phyloP scores from a whole-genome alignment of 2,797 vertebrate genomes.

The Hemibagrus guttatus region DNA sequence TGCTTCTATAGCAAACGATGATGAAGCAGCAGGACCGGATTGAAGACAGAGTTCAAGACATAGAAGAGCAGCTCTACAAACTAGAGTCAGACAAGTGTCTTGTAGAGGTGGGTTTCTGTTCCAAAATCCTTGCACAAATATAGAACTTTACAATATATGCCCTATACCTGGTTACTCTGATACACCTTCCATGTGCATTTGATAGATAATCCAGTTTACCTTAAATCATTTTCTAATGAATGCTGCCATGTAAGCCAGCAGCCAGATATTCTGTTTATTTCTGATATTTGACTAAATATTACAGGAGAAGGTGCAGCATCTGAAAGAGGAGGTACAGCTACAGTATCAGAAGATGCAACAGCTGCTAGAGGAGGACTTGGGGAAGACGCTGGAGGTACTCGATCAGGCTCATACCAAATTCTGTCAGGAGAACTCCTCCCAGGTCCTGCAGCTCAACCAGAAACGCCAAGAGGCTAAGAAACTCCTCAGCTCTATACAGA shows the following conservation, averaged over 20 bases:
- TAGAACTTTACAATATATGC: neutral
- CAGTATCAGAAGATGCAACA: constrained; percentile 99
- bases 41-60: constrained; percentile 96
- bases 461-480: constrained; percentile 98
- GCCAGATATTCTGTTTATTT: neutral
- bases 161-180: neutral
- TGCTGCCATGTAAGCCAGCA: neutral
- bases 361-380: constrained; percentile 94
- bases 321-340: constrained; percentile 95
- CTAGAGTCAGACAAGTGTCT: constrained; percentile 98
- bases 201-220: neutral
- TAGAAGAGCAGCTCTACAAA: constrained; percentile 97
- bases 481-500: constrained; percentile 94
- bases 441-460: constrained; percentile 91
- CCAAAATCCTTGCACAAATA: neutral
- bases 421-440: constrained; percentile 94
- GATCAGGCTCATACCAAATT: constrained; percentile 96
- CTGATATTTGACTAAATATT: constrained; percentile 1
- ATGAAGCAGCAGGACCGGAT: constrained; percentile 97
- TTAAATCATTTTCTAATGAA: constrained; percentile 1
- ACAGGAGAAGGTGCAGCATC: constrained; percentile 94
- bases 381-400: constrained; percentile 94
- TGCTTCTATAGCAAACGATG: constrained; percentile 87
- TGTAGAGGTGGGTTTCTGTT: constrained; percentile 85
- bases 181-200: neutral